These are phyloP conservation scores for Diplodus sargus DNA, from an alignment of 2,797 vertebrate genomes.

Conservation along the genomic window DNA sequence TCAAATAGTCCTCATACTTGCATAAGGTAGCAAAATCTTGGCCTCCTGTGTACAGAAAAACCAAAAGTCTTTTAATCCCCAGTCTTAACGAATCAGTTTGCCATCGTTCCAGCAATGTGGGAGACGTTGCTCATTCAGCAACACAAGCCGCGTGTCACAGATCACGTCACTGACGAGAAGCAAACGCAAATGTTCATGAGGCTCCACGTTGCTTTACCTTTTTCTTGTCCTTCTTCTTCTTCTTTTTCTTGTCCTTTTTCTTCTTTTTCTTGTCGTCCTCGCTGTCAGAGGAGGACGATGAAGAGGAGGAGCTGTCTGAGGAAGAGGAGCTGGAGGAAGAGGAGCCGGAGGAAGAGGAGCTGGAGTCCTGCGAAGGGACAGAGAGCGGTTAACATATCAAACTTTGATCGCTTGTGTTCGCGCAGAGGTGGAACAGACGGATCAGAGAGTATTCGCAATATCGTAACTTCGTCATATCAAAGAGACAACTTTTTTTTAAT, in stretches of 20 bases:
- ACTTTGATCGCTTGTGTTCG: neutral
- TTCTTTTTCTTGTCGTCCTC: conserved; percentile 76
- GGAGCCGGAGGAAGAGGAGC: conserved; percentile 73
- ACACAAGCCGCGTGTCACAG: neutral
- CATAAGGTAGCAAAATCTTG: neutral
- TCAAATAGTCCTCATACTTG: neutral
- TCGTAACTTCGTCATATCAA: neutral
- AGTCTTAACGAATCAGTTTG: neutral
- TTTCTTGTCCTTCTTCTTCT: conserved; percentile 66
- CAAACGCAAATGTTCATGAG: neutral
- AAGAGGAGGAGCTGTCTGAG: conserved; percentile 68
- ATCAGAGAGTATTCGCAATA: neutral
- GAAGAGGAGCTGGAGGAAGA: conserved; percentile 70
- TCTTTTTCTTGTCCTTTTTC: conserved; percentile 57
- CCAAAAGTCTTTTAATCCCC: neutral
- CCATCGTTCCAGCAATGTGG: neutral
- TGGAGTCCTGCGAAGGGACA: conserved; percentile 59
- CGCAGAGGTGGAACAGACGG: neutral
- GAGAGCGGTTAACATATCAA: neutral
- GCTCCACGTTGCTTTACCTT: conserved; percentile 37
- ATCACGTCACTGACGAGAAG: neutral
- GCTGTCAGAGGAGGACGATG: conserved; percentile 70
- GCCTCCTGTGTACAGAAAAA: neutral
- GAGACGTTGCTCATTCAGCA: neutral
- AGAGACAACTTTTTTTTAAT: neutral